Evolutionary conservation across 2,113 vertebrate species (phyloP), one percentile per base, ranked within the genome.

Genomic region (Campylomormyrus tamandua): DNA sequence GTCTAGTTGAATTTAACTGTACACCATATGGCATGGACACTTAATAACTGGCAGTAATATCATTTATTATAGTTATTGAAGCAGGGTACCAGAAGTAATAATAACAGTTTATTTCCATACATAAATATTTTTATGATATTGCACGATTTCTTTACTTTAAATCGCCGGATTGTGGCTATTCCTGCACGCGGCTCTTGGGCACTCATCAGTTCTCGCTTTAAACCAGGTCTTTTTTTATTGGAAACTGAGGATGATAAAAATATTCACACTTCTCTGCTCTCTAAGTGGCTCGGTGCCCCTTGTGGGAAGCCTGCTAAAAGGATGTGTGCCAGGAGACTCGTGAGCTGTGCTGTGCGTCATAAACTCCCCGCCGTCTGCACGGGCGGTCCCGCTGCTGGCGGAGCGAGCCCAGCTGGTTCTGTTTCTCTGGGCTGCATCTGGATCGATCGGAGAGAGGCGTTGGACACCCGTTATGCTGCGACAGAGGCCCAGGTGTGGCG

Each of bases 241-340:
- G 58, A 66, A 62, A 13, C 45, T n/a, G 88, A 70, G 62, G 62
- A 39, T 48, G 87, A 88, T 88, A 88, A 88, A 88, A 19, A 88
- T n/a, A 62, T 84, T 88, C 87, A 70, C 87, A 70, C 56, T 88
- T 42, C 27, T 11, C 62, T 21, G 45, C 88, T 74, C 62, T 74
- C 49, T 35, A 49, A 62, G 46, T 13, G 45, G 88, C 58, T 56
- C 0, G 2, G 45, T 19, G 58, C 24, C 58, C 31, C 24, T 17
- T 5, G 19, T n/a, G 62, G 3, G 15, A 31, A 17, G 45, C 4
- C 62, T 13, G 58, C 27, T 49, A 90, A 92, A 92, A 90, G 88
- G 31, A 13, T n/a, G 19, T 9, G 15, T 3, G 1, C 83, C 19
- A 13, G 42, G 19, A 24, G 42, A 84, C 17, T 24, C 5, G 9